These are phyloP conservation scores for Habropoda laboriosa DNA, from an alignment of 1,140 invertebrate genomes.

Conservation along the genomic window DNA sequence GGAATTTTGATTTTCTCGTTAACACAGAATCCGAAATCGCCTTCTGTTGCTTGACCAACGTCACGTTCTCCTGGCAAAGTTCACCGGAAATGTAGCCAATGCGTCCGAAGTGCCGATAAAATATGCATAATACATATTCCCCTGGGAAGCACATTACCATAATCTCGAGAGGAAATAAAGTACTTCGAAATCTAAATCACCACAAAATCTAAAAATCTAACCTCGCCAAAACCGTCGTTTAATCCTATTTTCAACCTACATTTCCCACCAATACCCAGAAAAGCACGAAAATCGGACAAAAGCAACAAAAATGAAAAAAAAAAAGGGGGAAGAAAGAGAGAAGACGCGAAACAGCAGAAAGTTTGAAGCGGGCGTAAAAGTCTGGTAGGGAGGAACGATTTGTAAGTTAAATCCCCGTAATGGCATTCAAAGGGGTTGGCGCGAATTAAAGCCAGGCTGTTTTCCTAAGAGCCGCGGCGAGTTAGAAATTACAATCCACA, in stretches of 20 bases:
- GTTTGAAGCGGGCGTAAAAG: neutral
- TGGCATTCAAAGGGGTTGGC: neutral
- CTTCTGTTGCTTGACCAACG: neutral
- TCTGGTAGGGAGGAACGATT: neutral
- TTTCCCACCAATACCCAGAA: neutral
- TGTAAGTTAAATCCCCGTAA: slow-evolving; percentile 42
- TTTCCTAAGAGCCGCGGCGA: slow-evolving; percentile 21
- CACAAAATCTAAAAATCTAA: neutral
- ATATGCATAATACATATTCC: too few relatives aligned
- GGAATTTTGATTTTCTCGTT: slow-evolving; percentile 23
- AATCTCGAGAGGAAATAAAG: neutral
- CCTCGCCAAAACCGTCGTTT: too few relatives aligned
- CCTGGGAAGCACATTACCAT: too few relatives aligned
- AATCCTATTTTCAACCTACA: too few relatives aligned
- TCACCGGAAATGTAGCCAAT: neutral
- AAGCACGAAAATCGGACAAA: neutral
- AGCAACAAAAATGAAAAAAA: too few relatives aligned
- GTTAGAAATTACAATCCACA: slow-evolving; percentile 49
- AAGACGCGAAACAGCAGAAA: neutral
- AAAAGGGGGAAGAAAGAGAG: neutral
- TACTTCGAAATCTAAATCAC: neutral
- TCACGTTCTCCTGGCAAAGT: neutral
- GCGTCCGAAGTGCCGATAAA: too few relatives aligned
- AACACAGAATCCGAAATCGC: slow-evolving; percentile 15
- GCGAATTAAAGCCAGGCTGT: slow-evolving; percentile 34